Conservation (phyloP, 2,797 vertebrate species). For the Carcharodon carcharias region DNA sequence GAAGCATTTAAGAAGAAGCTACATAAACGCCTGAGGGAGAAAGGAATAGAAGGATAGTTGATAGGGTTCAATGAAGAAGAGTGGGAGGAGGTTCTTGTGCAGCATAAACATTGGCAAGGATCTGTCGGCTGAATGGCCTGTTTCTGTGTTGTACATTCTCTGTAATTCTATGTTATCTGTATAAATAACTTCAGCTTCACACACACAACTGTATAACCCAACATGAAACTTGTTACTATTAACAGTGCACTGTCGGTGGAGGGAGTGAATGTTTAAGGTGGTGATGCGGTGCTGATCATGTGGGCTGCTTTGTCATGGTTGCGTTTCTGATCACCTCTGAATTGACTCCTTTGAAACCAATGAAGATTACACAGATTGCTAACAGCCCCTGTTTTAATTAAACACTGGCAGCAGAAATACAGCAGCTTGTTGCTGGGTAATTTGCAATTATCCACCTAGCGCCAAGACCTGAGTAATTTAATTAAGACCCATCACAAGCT, state of each 20-base stretch:
- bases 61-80: neutral
- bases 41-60: neutral
- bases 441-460: neutral
- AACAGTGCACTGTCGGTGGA: neutral
- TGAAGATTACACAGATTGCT: neutral
- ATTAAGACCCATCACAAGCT: neutral
- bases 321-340: neutral
- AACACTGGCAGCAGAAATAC: neutral
- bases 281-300: neutral
- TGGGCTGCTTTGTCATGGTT: neutral
- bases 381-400: constrained; percentile 20
- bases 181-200: neutral
- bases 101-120: neutral
- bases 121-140: neutral
- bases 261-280: neutral
- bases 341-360: neutral
- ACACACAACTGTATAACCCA: neutral
- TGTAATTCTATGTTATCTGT: neutral
- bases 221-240: neutral
- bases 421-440: neutral
- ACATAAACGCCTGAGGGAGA: neutral
- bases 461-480: neutral
- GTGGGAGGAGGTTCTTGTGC: neutral
- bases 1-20: neutral
- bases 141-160: neutral